phyloP scores from a whole-genome alignment of 2,888 invertebrate genomes.

The Nematopogon swammerdamellus region DNA sequence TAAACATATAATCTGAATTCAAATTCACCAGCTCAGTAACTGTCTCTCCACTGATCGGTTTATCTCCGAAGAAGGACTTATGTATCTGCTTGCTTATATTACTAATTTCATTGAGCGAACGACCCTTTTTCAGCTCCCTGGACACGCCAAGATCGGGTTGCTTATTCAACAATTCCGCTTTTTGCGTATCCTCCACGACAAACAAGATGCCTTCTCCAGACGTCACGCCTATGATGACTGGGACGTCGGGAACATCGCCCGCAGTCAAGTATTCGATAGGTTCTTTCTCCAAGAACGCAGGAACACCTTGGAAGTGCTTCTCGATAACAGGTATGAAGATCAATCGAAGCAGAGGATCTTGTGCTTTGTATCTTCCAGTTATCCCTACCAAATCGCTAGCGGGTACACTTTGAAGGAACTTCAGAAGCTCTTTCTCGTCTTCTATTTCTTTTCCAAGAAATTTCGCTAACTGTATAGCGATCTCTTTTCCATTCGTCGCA shows the following conservation, averaged over 20 bases:
- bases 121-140: not conserved
- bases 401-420: constrained; percentile 23
- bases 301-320: not conserved
- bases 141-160: not conserved
- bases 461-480: constrained; percentile 24
- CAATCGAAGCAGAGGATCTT: not conserved
- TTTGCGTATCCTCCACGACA: not conserved
- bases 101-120: not conserved
- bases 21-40: not conserved
- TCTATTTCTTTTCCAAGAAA: constrained; percentile 21
- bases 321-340: not conserved
- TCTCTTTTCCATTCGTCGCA: constrained; percentile 17
- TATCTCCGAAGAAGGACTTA: not conserved
- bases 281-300: not conserved
- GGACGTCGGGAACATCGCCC: not conserved
- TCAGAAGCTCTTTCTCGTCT: constrained; percentile 20
- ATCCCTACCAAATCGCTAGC: constrained; percentile 16
- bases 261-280: not conserved
- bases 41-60: not conserved
- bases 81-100: not conserved
- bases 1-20: not conserved
- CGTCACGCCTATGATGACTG: not conserved
- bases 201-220: constrained; percentile 1
- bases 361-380: not conserved
- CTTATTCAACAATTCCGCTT: not conserved